Evolutionary conservation across 1,140 invertebrate genomes (phyloP), one percentile per base, ranked within the genome.

Genomic region (Harlomillsia oculata): DNA sequence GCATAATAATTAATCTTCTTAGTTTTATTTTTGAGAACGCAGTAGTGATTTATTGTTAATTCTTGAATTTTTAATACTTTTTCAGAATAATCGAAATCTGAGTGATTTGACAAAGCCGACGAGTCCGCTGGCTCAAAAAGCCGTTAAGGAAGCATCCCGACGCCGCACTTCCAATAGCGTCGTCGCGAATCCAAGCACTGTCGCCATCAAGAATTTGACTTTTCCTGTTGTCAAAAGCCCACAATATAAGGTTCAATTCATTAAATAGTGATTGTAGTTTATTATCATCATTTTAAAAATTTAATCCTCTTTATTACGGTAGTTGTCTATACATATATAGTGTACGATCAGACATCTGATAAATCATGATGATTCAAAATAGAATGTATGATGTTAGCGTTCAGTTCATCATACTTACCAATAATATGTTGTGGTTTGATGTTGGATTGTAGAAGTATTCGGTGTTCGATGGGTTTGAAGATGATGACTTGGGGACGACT

Each of bases 41-140:
- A 49, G 18, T 44, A 21, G 14, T 1, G 44, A 28, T 32, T 3
- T 34, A 18, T 34, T 44, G 0, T 25, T 16, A n/a, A 43, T 30
- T n/a, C n/a, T n/a, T n/a, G n/a, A n/a, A n/a, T n/a, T n/a, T n/a
- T n/a, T 39, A 44, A 45, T 41, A 58, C 37, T 54, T 44, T 69
- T 72, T 43, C 50, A 78, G 75, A 75, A 75, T 36, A 75, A 76
- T 37, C 72, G 78, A 13, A 83, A 82, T 67, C 71, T 77, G 26
- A 83, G 86, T 60, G 81, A 83, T 52, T 67, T 84, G 11, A 70
- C 84, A n/a, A 84, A 84, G 67, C 81, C 84, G 14, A 81, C 82
- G 1, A 85, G 84, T 72, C 76, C 82, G 6, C 70, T 76, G 5
- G 78, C 82, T 11, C 81, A 83, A 67, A 81, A 81, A 68, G 67